Evolutionary conservation across 2,888 invertebrate species (phyloP), one percentile per base, ranked within the genome.

Genomic region (Heteropelma amictum): DNA sequence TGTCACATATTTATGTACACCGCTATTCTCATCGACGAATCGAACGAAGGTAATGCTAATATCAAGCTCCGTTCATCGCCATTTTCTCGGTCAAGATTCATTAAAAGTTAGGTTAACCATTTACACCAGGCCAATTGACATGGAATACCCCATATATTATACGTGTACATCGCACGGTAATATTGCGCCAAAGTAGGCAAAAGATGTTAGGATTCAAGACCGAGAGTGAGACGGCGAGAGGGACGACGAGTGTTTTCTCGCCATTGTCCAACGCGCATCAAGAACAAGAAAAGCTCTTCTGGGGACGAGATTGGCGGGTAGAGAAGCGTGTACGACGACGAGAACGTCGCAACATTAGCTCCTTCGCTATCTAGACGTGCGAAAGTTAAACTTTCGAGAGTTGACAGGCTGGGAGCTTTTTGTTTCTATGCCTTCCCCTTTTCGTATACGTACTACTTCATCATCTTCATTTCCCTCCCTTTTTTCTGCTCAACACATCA

Each of bases 241-340:
- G 77, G 76, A 47, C 67, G 74, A 72, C 77, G 82, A 81, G 81
- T 80, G 81, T 83, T 84, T 83, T 85, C 85, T 84, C 85, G 82
- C 82, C 84, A 86, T 85, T 87, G 86, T 87, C 85, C 85, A 78
- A 85, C 79, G 83, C 82, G 83, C 85, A 84, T 82, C 81, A 85
- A 85, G 86, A 84, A 85, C 79, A 84, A 86, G 85, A 83, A 83
- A 85, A 82, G 81, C 82, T 81, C 81, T 80, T 81, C 82, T 79
- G 83, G 81, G 79, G 84, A 84, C 81, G 79, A 81, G 80, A 73
- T 35, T 58, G 38, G 74, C 23, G 26, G 21, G 67, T 35, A 67
- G 60, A 65, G 67, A 72, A 78, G 75, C 77, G 76, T 80, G 19
- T 60, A 79, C 69, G 54, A 14, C 47, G 61, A 53, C 54, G 60